phyloP scores from a whole-genome alignment of 2,113 vertebrate genomes.

The Spheniscus mendiculus region DNA sequence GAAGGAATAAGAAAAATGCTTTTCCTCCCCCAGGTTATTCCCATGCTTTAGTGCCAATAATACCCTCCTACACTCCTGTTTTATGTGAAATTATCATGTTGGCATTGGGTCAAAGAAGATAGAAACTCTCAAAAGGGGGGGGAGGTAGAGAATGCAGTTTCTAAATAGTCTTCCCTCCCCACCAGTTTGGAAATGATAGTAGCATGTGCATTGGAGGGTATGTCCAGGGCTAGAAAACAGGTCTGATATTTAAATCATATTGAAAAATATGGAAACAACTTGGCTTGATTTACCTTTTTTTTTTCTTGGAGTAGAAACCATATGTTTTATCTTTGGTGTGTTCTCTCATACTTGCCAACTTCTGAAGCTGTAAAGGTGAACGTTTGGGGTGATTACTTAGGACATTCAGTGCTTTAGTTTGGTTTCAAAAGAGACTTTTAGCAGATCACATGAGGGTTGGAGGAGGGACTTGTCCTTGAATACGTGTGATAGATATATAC shows the following conservation, averaged over 20 bases:
- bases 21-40: slow-evolving; percentile 51
- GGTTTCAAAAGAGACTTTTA: background rate
- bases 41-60: slow-evolving; percentile 56
- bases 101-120: slow-evolving; percentile 32
- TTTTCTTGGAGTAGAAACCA: background rate
- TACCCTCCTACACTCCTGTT: slow-evolving; percentile 35
- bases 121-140: background rate
- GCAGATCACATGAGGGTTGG: background rate
- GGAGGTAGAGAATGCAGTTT: background rate
- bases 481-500: background rate
- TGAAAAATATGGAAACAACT: slow-evolving; percentile 12
- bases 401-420: background rate
- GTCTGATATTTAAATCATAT: slow-evolving; percentile 40
- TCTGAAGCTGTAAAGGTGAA: background rate
- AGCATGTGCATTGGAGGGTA: background rate
- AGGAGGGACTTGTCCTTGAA: background rate
- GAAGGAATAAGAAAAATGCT: background rate
- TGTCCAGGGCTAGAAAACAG: background rate
- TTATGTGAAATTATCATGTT: slow-evolving; percentile 30
- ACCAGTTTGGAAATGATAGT: background rate
- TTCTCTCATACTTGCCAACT: background rate
- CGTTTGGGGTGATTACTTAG: background rate
- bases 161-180: background rate
- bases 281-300: slow-evolving; percentile 2
- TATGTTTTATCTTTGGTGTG: background rate